These are phyloP conservation scores for Sapayoa aenigma DNA, from an alignment of 2,113 vertebrate species.

Conservation along the genomic window DNA sequence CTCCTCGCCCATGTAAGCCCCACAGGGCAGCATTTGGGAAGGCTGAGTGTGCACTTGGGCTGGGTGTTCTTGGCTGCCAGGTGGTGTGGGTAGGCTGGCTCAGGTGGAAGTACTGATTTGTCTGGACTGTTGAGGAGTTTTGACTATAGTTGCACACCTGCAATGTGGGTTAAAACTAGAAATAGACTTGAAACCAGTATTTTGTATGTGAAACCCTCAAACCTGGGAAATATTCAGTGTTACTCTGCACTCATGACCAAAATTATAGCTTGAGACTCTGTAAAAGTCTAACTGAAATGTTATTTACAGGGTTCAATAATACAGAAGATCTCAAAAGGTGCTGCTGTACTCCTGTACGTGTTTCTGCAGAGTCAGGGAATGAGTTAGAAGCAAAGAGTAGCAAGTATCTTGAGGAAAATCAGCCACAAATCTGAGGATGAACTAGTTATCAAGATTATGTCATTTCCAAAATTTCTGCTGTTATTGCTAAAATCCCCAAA, in stretches of 20 bases:
- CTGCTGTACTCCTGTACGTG: not conserved
- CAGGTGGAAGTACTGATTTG: not conserved
- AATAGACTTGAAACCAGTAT: not conserved
- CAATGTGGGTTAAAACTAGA: not conserved
- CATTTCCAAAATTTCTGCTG: not conserved
- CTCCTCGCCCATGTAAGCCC: fast-evolving
- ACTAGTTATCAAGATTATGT: not conserved
- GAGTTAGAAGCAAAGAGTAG: not conserved
- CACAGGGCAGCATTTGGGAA: not conserved
- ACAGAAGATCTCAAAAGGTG: not conserved
- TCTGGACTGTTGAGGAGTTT: not conserved
- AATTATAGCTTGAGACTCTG: not conserved
- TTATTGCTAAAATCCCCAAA: not conserved
- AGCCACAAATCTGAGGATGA: not conserved
- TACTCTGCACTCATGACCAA: not conserved
- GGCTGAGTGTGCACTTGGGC: not conserved
- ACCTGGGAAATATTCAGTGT: not conserved
- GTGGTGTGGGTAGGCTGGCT: not conserved
- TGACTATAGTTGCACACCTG: conserved; percentile 21
- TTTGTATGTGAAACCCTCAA: not conserved
- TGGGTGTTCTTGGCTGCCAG: not conserved
- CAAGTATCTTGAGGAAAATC: not conserved
- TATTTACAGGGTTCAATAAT: not conserved
- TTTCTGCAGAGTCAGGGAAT: not conserved
- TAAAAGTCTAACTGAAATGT: not conserved